Base-by-base conservation (phyloP, 1,140 invertebrate species). In the Zaprionus kolodkinae region DNA sequence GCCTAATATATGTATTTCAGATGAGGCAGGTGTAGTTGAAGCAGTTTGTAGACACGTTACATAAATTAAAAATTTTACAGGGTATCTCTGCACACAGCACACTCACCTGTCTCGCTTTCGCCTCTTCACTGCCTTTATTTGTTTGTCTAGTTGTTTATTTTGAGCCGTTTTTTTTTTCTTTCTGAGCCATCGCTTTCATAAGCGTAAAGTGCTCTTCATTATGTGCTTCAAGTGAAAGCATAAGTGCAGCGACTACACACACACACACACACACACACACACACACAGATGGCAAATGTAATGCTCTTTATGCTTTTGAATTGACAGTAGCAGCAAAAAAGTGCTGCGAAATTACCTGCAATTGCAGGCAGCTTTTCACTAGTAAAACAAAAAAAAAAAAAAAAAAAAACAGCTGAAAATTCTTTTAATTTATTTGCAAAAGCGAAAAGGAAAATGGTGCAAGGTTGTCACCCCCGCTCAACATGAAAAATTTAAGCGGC, bases 181-280 rank as follows among this genome's bases (percentile, higher is more conserved):
- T 21, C 2, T 21, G 21, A 87, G 77, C 73, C 80, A 78, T 83
- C 75, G 84, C 87, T 91, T 91, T 91, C 87, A 91, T 91, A 88
- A 87, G 76, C 83, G 81, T 76, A 91, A 88, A 91, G 87, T 91
- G 88, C 87, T 91, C 87, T 91, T 91, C 87, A 91, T 91, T 91
- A 91, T 91, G 87, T 83, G 73, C 88, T 91, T 91, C 76, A 91
- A 91, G 75, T 87, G 83, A 91, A 91, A 83, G 81, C 71, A 83
- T 83, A 83, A 83, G 75, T 90, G 81, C 79, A 90, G 66, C 78
- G 61, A 67, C 77, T 71, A 69, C 45, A 63, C 35, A 72, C 69
- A 62, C 69, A 36, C 2, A 70, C 45, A 45, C 38, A 65, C 12
- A 57, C 57, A 60, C 35, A 54, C 15, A 33, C n/a, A 57, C n/a